Base-by-base conservation (phyloP, 2,797 vertebrate genomes). In the Acrocephalus scirpaceus region DNA sequence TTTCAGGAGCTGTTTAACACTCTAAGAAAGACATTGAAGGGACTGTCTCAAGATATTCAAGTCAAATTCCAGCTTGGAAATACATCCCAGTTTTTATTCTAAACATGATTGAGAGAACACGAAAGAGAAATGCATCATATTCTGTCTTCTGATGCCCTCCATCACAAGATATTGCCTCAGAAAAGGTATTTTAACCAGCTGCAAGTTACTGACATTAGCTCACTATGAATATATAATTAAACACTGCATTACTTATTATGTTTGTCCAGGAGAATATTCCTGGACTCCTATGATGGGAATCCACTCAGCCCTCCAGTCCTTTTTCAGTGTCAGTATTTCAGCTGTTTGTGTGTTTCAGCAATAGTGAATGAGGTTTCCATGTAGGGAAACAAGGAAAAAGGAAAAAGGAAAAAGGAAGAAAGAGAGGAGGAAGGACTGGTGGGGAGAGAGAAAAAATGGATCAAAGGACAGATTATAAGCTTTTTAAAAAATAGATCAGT, bases 111-210 rank as follows among this genome's bases (percentile, higher is more conserved):
- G 26, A 71, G 64, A 83, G 65, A 86, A 66, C 10, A 26, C 0
- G 0, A 5, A 64, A 61, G 3, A 44, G 7, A 71, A 53, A n/a
- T 3, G 1, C 25, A 10, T 30, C 53, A 51, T 6, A 5, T 71
- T 84, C 32, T 67, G 7, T 70, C 22, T 54, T 84, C n/a, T 79
- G 36, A 60, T 61, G 14, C 13, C 30, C 27, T 54, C 27, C 17
- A 19, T 77, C 42, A 57, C 0, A 10, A 30, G 45, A 67, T 26
- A 48, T 5, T 8, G 30, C 40, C 36, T 57, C 16, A 53, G 38
- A 76, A 85, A 58, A 40, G 1, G 5, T 50, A 11, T 65, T 94
- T 90, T 80, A 86, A 71, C 11, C 25, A 78, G 62, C 42, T 10
- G 40, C 25, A 74, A 61, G 25, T 54, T 77, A 47, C 11, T 51